Evolutionary conservation across 92 coral and sea anemone species (phyloP).

Genomic region (Blastomussa wellsi): DNA sequence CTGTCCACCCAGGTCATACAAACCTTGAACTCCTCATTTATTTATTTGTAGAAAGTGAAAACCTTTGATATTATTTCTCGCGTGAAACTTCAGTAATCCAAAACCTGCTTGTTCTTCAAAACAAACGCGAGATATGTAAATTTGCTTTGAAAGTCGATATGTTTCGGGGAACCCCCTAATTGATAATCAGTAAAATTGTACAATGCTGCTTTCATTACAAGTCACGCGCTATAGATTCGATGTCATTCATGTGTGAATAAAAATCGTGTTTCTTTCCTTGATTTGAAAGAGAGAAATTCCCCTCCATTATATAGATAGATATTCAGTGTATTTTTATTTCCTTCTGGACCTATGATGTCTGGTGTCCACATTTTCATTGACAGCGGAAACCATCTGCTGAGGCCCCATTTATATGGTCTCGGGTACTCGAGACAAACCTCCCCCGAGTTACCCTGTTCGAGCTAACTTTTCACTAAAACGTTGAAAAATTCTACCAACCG

Average conservation of each 20-base stretch:
- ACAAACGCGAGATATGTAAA: background rate
- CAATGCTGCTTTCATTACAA: too few relatives aligned
- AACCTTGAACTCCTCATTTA: background rate
- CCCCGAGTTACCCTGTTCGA: too few relatives aligned
- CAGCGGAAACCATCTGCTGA: too few relatives aligned
- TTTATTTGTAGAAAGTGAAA: too few relatives aligned
- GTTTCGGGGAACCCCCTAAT: slow-evolving; percentile 10
- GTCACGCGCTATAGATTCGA: background rate
- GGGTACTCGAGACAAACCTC: too few relatives aligned
- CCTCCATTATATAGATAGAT: too few relatives aligned
- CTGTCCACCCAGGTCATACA: background rate
- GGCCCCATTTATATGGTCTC: too few relatives aligned
- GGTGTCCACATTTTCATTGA: too few relatives aligned
- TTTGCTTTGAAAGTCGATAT: background rate
- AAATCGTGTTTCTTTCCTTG: background rate
- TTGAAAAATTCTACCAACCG: too few relatives aligned
- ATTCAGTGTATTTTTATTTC: background rate
- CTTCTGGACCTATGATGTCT: too few relatives aligned
- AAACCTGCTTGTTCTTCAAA: slow-evolving; percentile 1
- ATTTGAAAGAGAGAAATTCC: background rate
- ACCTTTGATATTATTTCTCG: background rate
- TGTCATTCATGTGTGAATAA: background rate
- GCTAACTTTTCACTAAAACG: too few relatives aligned
- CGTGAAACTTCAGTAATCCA: background rate
- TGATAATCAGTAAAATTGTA: background rate